These are phyloP conservation scores for Promerops cafer DNA, from an alignment of 2,113 vertebrate species.

Conservation along the genomic window DNA sequence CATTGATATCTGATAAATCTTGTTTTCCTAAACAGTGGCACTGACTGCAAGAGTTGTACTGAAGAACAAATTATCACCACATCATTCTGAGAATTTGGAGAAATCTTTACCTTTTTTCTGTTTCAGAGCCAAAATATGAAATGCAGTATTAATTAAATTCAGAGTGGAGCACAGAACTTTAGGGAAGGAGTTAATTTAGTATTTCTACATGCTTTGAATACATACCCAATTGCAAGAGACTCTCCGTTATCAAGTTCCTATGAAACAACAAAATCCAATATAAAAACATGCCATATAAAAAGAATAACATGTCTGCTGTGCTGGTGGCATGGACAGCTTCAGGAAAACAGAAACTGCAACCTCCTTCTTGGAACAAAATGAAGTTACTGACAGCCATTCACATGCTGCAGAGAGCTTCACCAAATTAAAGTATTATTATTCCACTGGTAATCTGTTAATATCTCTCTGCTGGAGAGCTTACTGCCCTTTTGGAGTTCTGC, in stretches of 20 bases:
- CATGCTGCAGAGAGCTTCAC: background rate
- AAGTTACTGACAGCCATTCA: background rate
- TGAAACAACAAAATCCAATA: slow-evolving; percentile 37
- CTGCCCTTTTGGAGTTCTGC: background rate
- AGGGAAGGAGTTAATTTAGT: background rate
- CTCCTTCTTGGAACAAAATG: background rate
- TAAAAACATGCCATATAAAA: background rate
- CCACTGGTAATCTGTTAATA: background rate
- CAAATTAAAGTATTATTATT: background rate
- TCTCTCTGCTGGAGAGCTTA: background rate
- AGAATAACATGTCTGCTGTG: background rate
- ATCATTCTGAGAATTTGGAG: background rate
- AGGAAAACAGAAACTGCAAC: background rate
- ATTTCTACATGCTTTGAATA: background rate
- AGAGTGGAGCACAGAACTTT: background rate
- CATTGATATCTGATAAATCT: background rate
- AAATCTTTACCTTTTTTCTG: background rate
- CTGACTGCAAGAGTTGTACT: background rate
- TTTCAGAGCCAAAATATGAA: background rate
- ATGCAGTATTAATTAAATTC: background rate
- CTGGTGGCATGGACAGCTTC: background rate
- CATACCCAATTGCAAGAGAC: slow-evolving; percentile 60
- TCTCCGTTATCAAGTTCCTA: slow-evolving; percentile 65
- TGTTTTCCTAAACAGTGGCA: background rate
- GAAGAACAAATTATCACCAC: background rate